These are phyloP conservation scores for Carollia perspicillata DNA, from an alignment of 2,113 vertebrate genomes.

Conservation along the genomic window DNA sequence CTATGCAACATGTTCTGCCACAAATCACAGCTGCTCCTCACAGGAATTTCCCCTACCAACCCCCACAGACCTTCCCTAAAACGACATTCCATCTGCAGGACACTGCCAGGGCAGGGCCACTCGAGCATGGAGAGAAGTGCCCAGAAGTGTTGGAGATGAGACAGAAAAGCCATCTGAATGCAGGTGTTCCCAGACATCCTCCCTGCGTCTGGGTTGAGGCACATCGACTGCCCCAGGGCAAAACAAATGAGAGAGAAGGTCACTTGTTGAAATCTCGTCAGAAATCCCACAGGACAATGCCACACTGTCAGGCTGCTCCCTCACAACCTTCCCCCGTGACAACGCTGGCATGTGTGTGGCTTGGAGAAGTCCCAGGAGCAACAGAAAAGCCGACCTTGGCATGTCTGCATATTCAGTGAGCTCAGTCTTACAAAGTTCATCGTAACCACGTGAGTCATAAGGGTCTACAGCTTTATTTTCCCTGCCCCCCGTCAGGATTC, in stretches of 20 bases:
- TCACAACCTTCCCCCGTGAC: background rate
- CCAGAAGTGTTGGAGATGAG: background rate
- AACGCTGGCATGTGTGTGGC: constrained; percentile 44
- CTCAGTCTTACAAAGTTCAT: background rate
- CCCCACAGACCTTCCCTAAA: background rate
- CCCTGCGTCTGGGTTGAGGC: background rate
- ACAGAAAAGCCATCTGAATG: constrained; percentile 22
- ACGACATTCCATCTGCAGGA: constrained; percentile 49
- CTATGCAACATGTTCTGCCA: constrained; percentile 35
- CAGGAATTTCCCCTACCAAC: background rate
- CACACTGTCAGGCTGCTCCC: constrained; percentile 46
- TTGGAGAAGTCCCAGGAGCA: constrained; percentile 60
- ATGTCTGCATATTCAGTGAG: background rate
- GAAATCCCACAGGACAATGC: constrained; percentile 64
- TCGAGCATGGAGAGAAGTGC: constrained; percentile 1
- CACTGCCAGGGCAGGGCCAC: constrained; percentile 34
- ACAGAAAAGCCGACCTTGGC: background rate
- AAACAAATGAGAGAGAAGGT: constrained; percentile 57
- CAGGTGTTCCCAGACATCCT: constrained; percentile 43
- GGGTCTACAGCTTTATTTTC: background rate
- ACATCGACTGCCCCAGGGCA: background rate
- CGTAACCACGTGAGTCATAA: background rate
- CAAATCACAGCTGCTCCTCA: constrained; percentile 57
- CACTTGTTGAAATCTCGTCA: constrained; percentile 46
- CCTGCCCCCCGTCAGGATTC: background rate